Percentiles rank a stretch among this genome's conserved stretches.
Conservation (phyloP, 2,113 vertebrate genomes). For the Leuciscus idus region DNA sequence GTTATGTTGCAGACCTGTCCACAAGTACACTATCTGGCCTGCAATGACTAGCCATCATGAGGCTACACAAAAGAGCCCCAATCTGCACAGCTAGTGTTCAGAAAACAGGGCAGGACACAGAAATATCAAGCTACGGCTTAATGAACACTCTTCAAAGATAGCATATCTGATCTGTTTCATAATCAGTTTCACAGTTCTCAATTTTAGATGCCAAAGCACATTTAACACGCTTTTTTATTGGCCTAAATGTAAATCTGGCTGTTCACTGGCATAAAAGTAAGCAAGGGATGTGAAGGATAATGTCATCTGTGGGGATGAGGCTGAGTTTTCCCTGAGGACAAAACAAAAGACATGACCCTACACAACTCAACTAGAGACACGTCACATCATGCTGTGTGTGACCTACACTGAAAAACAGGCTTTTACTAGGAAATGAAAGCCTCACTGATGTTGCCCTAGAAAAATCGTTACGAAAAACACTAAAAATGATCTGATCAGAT, state of each 20-base stretch:
- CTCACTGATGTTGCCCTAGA: not conserved
- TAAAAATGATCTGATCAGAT: not conserved
- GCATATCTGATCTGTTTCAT: not conserved
- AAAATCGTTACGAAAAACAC: not conserved
- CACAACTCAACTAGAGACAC: not conserved
- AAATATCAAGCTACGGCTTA: not conserved
- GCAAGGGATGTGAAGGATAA: constrained; percentile 12
- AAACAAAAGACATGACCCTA: constrained; percentile 7
- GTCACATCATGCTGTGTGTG: constrained; percentile 8
- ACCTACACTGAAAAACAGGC: constrained; percentile 2
- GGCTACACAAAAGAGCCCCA: constrained; percentile 2
- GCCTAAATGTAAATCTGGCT: not conserved
- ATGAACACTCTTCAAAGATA: not conserved
- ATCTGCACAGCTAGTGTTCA: constrained; percentile 6
- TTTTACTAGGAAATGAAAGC: not conserved
- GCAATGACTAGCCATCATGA: not conserved
- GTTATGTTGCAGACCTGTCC: not conserved
- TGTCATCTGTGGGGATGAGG: not conserved
- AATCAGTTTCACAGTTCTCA: not conserved
- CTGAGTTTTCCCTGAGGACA: constrained; percentile 10
- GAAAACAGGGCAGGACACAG: constrained; percentile 4
- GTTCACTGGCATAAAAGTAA: not conserved
- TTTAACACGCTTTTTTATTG: not conserved
- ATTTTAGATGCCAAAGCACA: not conserved
- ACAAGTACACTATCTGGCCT: constrained; percentile 1